A percentile compares a stretch with the other conserved stretches of the same genome.
phyloP scores from a whole-genome alignment of 2,888 invertebrate genomes.

The Pristionchus maxplancki region DNA sequence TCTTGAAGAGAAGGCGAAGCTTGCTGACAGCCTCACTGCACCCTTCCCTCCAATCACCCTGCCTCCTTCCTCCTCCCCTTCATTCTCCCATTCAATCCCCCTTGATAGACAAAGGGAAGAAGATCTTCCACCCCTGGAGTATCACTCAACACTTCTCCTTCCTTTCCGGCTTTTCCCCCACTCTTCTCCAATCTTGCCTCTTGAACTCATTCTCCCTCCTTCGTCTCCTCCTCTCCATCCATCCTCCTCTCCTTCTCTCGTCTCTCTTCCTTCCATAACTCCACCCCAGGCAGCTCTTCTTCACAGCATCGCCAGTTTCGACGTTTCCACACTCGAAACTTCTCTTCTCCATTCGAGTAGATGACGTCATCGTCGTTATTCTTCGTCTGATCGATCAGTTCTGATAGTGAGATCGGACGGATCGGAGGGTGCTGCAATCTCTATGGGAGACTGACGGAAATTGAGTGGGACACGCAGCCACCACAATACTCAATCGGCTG shows the following conservation, averaged over 20 bases:
- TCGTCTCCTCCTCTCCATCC: conserved; percentile 22
- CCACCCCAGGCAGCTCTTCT: background rate
- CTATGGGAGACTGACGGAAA: conserved; percentile 45
- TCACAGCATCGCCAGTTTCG: background rate
- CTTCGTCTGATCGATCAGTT: background rate
- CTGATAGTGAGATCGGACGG: conserved; percentile 17
- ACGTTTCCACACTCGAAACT: background rate
- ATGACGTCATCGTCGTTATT: background rate
- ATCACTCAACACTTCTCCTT: conserved; percentile 6
- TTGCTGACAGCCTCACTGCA: background rate
- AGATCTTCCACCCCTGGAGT: conserved; percentile 5
- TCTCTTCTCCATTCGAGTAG: background rate
- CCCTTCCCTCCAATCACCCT: background rate
- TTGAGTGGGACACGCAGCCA: conserved; percentile 26
- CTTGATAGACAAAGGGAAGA: background rate
- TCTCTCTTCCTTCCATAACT: conserved; percentile 27
- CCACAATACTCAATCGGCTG: conserved; percentile 53
- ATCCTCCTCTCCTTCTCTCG: conserved; percentile 5
- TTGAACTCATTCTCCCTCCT: conserved; percentile 40
- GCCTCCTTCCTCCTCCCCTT: background rate
- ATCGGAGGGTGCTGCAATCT: background rate
- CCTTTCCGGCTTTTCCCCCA: background rate
- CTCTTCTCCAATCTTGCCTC: conserved; percentile 17
- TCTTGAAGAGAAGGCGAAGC: background rate
- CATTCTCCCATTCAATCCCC: background rate